phyloP scores from a whole-genome alignment of 2,113 vertebrate genomes.

The Micromys minutus region DNA sequence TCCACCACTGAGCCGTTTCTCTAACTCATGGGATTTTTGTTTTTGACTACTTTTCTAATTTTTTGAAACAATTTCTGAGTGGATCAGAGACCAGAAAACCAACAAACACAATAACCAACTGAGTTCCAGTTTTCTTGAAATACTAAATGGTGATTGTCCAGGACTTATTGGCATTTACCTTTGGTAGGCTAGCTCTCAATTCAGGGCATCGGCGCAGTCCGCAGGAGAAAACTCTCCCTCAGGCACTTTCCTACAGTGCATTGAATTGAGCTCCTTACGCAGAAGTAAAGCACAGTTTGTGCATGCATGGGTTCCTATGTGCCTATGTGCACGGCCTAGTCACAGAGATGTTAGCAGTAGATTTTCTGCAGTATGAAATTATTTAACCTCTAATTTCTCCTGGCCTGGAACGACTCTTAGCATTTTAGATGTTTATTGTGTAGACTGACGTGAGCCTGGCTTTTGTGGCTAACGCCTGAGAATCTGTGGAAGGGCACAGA shows the following conservation, averaged over 20 bases:
- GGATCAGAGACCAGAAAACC: slow-evolving; percentile 34
- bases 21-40: background rate
- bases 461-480: background rate
- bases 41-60: background rate
- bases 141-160: slow-evolving; percentile 2
- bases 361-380: background rate
- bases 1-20: background rate
- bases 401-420: background rate
- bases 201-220: background rate
- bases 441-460: background rate
- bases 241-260: background rate
- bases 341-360: background rate
- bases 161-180: slow-evolving; percentile 28
- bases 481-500: background rate
- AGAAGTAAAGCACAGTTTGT: background rate
- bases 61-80: slow-evolving; percentile 16
- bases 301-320: no score
- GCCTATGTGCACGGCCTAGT: background rate
- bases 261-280: background rate
- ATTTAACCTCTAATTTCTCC: slow-evolving; percentile 35
- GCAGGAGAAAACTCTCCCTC: background rate
- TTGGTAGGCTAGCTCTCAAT: background rate
- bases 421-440: background rate
- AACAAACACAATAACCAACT: background rate
- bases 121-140: slow-evolving; percentile 42